These are phyloP conservation scores for Platalea minor DNA, from an alignment of 2,797 vertebrate species.

Conservation along the genomic window DNA sequence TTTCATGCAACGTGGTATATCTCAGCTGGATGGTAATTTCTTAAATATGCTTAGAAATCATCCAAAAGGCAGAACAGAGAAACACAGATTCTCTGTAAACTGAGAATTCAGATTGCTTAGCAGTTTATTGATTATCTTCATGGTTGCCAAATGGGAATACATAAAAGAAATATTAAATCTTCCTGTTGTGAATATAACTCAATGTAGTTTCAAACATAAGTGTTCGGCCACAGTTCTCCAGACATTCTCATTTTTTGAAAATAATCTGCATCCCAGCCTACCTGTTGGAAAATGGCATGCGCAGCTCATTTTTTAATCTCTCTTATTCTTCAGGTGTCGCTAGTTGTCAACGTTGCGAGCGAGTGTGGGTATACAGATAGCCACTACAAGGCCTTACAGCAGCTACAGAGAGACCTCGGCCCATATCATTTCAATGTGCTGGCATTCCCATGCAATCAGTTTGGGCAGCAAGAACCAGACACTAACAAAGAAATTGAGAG, in stretches of 20 bases:
- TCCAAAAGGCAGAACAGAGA: background rate
- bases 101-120: background rate
- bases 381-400: constrained; percentile 90
- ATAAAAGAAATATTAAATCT: background rate
- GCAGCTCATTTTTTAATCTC: background rate
- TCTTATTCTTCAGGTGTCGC: constrained; percentile 81
- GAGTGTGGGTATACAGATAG: constrained; percentile 93
- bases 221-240: background rate
- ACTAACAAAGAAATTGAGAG: constrained; percentile 92
- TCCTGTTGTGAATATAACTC: background rate
- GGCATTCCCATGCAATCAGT: constrained; percentile 97
- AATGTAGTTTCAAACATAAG: background rate
- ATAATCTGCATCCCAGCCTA: background rate
- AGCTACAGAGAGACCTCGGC: constrained; percentile 90
- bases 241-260: background rate
- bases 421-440: constrained; percentile 93
- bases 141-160: background rate
- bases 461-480: constrained; percentile 94
- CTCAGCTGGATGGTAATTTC: background rate
- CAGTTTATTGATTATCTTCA: background rate
- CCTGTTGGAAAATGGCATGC: background rate
- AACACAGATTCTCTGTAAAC: background rate
- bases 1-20: background rate
- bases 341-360: constrained; percentile 95
- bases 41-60: background rate